Percentiles rank a stretch among this genome's conserved stretches.
These are phyloP conservation scores for Silurus aristotelis DNA, from an alignment of 2,797 vertebrate genomes.

Conservation along the genomic window DNA sequence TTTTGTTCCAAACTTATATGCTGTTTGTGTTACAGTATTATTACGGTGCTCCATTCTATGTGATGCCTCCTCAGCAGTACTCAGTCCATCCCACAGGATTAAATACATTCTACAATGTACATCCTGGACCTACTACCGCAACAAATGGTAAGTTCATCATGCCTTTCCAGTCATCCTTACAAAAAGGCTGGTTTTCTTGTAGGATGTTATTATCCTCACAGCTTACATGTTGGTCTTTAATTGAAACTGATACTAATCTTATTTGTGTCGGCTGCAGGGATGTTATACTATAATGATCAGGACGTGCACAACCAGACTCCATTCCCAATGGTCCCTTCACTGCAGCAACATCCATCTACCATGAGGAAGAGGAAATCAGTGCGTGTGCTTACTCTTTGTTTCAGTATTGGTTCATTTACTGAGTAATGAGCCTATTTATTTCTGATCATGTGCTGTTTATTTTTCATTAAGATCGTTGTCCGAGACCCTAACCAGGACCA, in stretches of 20 bases:
- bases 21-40: constrained; percentile 80
- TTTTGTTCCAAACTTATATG: background rate
- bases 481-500: constrained; percentile 98
- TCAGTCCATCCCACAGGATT: constrained; percentile 90
- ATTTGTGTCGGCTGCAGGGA: constrained; percentile 70
- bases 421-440: background rate
- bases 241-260: background rate
- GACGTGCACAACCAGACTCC: constrained; percentile 88
- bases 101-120: constrained; percentile 82
- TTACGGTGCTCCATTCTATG: constrained; percentile 88
- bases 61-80: constrained; percentile 95
- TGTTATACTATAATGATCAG: constrained; percentile 90
- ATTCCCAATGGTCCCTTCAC: constrained; percentile 98
- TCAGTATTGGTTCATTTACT: background rate
- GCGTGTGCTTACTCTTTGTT: constrained; percentile 64
- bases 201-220: too few species aligned
- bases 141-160: constrained; percentile 84
- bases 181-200: background rate
- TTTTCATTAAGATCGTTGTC: constrained; percentile 90
- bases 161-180: background rate
- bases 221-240: background rate
- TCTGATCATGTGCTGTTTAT: constrained; percentile 59
- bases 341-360: constrained; percentile 91
- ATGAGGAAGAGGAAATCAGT: constrained; percentile 99
- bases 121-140: constrained; percentile 85